These are phyloP conservation scores for Lucinisca nassula DNA, from an alignment of 2,888 invertebrate genomes.

Conservation along the genomic window DNA sequence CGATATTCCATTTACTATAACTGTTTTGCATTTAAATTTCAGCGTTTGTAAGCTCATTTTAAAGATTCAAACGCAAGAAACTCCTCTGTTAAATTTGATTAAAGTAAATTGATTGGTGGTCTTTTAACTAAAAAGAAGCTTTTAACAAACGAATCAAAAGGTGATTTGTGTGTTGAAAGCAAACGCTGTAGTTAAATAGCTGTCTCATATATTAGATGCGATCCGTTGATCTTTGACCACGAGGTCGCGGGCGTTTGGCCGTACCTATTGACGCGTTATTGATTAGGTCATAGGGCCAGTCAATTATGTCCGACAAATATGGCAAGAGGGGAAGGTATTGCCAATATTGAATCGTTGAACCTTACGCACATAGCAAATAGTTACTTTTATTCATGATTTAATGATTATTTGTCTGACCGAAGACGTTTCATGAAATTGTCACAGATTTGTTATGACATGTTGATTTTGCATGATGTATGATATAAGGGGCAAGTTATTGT, in stretches of 20 bases:
- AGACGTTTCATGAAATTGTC: conserved; percentile 35
- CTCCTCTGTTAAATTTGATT: too few species aligned
- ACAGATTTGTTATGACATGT: conserved; percentile 48
- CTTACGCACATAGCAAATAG: conserved; percentile 50
- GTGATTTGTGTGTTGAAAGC: neutral
- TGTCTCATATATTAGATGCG: neutral
- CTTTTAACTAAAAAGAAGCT: neutral
- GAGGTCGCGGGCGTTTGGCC: neutral
- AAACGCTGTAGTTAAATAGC: neutral
- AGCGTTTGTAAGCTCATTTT: too few species aligned
- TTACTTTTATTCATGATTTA: conserved; percentile 17
- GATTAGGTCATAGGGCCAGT: conserved; percentile 48
- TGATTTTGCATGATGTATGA: conserved; percentile 41
- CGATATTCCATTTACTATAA: too few species aligned
- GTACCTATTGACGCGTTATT: neutral
- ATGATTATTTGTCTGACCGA: conserved; percentile 50
- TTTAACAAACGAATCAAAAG: neutral
- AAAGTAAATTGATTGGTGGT: neutral
- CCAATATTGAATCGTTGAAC: conserved; percentile 41
- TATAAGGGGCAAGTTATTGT: conserved; percentile 13
- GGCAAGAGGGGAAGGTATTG: conserved; percentile 42
- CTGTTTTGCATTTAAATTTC: too few species aligned
- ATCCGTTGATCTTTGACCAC: neutral
- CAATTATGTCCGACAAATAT: conserved; percentile 47
- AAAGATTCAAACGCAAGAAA: too few species aligned